Evolutionary conservation across 2,113 vertebrate species (phyloP).

Genomic region (Malurus elegans): DNA sequence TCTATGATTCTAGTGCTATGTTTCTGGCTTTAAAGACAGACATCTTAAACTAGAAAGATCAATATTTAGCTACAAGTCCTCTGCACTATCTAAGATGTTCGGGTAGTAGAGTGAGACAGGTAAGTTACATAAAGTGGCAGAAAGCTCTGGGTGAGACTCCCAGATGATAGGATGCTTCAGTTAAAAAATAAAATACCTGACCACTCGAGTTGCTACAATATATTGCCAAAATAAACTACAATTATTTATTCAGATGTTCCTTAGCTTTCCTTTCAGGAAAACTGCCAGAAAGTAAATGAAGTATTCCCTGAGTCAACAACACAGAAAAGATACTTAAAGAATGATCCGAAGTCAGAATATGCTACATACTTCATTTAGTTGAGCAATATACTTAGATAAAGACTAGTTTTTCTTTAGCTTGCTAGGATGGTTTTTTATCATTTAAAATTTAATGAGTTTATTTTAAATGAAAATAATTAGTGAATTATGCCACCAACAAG

Average conservation of each 20-base stretch:
- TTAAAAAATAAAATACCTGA: constrained; percentile 41
- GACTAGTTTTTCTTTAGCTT: neutral
- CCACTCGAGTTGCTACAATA: constrained; percentile 3
- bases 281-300: constrained; percentile 51
- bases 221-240: constrained; percentile 46
- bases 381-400: neutral
- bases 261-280: constrained; percentile 45
- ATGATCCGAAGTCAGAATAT: constrained; percentile 26
- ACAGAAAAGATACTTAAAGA: neutral
- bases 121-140: neutral
- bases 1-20: neutral
- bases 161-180: neutral
- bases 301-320: constrained; percentile 15
- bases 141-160: neutral
- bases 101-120: neutral
- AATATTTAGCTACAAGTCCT: neutral
- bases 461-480: neutral
- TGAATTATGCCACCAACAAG: neutral
- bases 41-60: neutral
- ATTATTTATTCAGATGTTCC: constrained; percentile 61
- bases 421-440: neutral
- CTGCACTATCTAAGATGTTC: neutral
- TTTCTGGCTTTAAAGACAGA: neutral
- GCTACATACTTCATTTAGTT: neutral
- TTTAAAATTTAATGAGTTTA: neutral